Evolutionary conservation across 2,797 vertebrate species (phyloP).

Genomic region (Peromyscus nudipes): DNA sequence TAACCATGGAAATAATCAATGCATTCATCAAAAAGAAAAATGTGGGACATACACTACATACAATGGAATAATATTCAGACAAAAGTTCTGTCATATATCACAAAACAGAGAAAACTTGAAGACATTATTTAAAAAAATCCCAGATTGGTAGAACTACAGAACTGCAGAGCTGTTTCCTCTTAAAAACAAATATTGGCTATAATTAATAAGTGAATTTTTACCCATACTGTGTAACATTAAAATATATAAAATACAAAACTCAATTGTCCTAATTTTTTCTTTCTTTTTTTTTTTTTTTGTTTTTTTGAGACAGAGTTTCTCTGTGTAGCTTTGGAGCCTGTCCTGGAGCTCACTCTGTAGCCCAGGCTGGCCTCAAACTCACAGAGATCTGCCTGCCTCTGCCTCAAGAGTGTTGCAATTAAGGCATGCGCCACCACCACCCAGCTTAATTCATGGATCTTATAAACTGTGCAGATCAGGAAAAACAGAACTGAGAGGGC

Average conservation of each 20-base stretch:
- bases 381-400: too few species aligned
- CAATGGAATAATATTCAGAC: neutral
- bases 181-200: neutral
- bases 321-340: too few species aligned
- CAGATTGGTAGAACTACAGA: neutral
- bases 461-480: neutral
- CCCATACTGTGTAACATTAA: neutral
- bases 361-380: too few species aligned
- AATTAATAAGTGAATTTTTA: neutral
- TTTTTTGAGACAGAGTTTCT: too few species aligned
- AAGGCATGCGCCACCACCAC: too few species aligned
- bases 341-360: too few species aligned
- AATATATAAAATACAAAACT: constrained; percentile 41
- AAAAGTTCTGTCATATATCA: neutral
- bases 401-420: too few species aligned
- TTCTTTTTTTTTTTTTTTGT: too few species aligned
- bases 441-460: neutral
- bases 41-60: neutral
- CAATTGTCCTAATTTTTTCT: neutral
- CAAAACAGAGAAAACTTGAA: neutral
- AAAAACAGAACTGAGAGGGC: neutral
- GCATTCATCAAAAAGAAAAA: neutral
- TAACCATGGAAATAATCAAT: neutral
- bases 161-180: neutral
- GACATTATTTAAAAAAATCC: neutral